Conservation (phyloP, 1,140 invertebrate species). For the Stegodyphus mimosarum region DNA sequence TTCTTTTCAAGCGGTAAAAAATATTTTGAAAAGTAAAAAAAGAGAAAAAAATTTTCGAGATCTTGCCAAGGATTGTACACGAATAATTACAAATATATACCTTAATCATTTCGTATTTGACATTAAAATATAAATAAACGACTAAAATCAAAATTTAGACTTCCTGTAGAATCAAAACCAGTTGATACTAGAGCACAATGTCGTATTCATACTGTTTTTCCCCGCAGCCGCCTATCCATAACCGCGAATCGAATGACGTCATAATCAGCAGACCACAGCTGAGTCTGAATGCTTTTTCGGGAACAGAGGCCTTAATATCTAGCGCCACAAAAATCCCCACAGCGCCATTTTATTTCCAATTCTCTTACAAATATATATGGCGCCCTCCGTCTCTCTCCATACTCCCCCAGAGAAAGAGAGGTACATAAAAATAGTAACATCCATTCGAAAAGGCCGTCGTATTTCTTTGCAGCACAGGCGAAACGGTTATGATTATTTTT, state of each 20-base stretch:
- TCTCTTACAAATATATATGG: constrained; percentile 46
- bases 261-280: constrained; percentile 53
- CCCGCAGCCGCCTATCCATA: constrained; percentile 1
- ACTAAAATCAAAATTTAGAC: no score
- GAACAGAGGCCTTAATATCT: constrained; percentile 17
- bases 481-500: constrained; percentile 57
- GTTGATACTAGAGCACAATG: no score
- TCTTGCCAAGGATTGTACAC: no score
- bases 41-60: no score
- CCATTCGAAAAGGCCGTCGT: constrained; percentile 24
- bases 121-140: no score
- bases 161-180: no score
- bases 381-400: constrained; percentile 2
- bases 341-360: constrained; percentile 47
- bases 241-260: constrained; percentile 37
- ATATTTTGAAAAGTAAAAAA: no score
- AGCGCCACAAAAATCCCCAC: constrained; percentile 37
- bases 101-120: no score
- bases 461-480: constrained; percentile 13
- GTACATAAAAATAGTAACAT: constrained; percentile 9
- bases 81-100: no score
- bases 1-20: no score
- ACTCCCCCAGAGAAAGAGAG: neutral
- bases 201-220: no score
- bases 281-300: constrained; percentile 32